These are phyloP conservation scores for Drosophila infuscata DNA, from an alignment of 2,888 invertebrate species.

Conservation along the genomic window DNA sequence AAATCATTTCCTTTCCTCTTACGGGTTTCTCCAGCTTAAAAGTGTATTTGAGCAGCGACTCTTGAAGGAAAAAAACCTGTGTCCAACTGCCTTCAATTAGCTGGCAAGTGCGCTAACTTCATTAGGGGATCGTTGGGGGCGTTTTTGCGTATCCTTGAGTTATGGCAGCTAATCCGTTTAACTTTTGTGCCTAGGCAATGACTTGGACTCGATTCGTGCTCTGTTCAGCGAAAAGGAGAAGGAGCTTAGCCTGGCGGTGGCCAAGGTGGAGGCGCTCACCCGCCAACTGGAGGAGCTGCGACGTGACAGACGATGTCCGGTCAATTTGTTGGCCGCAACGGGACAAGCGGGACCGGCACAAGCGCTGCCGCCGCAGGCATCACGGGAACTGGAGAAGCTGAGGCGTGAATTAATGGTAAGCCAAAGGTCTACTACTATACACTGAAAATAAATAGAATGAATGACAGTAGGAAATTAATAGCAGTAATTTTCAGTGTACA, in stretches of 20 bases:
- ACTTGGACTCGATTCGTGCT: constrained; percentile 97
- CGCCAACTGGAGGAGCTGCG: constrained; percentile 96
- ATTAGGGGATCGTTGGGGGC: constrained; percentile 13
- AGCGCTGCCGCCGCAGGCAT: constrained; percentile 89
- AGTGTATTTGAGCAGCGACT: constrained; percentile 15
- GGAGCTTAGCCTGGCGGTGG: constrained; percentile 97
- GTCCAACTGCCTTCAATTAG: constrained; percentile 26
- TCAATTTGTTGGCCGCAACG: constrained; percentile 82
- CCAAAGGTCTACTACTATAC: neutral
- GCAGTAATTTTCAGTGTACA: neutral
- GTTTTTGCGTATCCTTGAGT: constrained; percentile 12
- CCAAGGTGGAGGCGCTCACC: constrained; percentile 98
- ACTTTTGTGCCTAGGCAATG: constrained; percentile 89
- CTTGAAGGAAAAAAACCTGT: neutral
- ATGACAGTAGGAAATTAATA: neutral
- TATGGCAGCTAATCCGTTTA: constrained; percentile 49
- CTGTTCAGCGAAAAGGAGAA: constrained; percentile 99
- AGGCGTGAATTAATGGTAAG: constrained; percentile 95
- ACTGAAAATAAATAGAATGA: neutral
- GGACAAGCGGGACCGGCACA: constrained; percentile 82
- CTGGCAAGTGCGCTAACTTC: constrained; percentile 23
- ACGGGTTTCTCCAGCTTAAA: neutral
- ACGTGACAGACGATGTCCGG: constrained; percentile 88
- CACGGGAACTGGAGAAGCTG: constrained; percentile 96
- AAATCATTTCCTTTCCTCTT: no score